These are phyloP conservation scores for Mastomys coucha DNA, from an alignment of 2,113 vertebrate species.

Conservation along the genomic window DNA sequence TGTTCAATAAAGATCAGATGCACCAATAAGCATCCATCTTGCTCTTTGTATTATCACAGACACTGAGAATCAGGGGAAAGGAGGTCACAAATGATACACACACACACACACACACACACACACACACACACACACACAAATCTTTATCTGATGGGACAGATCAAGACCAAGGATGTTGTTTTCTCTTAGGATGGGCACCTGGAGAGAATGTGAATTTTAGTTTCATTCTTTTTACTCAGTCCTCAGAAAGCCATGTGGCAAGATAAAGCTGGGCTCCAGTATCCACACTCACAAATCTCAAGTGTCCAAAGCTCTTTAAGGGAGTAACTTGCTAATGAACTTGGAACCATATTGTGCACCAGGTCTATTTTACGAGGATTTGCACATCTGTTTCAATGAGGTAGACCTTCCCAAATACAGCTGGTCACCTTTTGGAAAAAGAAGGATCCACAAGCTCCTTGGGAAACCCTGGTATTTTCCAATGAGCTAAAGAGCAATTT, in stretches of 20 bases:
- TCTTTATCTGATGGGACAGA: background rate
- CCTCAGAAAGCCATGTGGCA: background rate
- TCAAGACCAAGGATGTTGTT: background rate
- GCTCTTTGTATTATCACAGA: background rate
- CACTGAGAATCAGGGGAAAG: background rate
- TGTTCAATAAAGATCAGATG: background rate
- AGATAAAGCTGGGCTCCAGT: background rate
- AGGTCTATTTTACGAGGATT: background rate
- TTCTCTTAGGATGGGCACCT: constrained; percentile 20
- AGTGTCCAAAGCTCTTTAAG: background rate
- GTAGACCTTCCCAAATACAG: background rate
- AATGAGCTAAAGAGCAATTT: background rate
- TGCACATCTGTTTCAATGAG: background rate
- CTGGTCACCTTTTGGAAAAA: background rate
- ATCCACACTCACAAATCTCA: background rate
- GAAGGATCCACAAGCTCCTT: constrained; percentile 5
- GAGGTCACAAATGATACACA: background rate
- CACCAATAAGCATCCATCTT: background rate
- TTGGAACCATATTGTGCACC: background rate
- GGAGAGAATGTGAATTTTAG: background rate
- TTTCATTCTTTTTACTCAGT: background rate
- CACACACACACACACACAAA: background rate
- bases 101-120: no score
- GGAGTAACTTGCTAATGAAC: background rate
- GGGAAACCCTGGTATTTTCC: background rate